These are phyloP conservation scores for Pammene aurita DNA, from an alignment of 2,888 invertebrate genomes.

Conservation along the genomic window DNA sequence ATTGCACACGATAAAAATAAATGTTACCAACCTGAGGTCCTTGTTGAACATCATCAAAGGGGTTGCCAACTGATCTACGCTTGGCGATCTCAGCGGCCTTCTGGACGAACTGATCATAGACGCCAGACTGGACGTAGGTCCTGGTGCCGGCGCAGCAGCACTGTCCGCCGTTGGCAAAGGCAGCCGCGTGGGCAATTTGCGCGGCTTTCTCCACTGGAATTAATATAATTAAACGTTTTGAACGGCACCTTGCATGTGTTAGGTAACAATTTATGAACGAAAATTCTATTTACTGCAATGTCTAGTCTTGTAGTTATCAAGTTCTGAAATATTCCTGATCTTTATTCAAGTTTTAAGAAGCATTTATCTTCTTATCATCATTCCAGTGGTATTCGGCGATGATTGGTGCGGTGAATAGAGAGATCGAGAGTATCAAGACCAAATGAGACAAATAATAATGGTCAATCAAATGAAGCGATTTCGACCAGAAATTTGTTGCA, in stretches of 20 bases:
- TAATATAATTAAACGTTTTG: background rate
- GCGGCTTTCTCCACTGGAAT: constrained; percentile 72
- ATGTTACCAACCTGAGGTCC: constrained; percentile 89
- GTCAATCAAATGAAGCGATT: no score
- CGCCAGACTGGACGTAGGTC: constrained; percentile 93
- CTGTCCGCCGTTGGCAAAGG: constrained; percentile 74
- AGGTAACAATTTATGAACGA: no score
- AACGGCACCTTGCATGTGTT: background rate
- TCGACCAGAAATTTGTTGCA: no score
- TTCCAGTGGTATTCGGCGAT: no score
- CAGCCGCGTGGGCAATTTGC: constrained; percentile 72
- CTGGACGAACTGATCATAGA: constrained; percentile 93
- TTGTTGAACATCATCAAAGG: constrained; percentile 88
- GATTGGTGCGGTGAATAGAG: no score
- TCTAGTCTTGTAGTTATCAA: no score
- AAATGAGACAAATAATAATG: no score
- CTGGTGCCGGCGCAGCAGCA: constrained; percentile 90
- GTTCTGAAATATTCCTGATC: no score
- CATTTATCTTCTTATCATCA: no score
- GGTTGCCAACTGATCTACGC: constrained; percentile 90
- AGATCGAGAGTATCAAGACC: no score
- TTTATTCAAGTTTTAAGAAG: no score
- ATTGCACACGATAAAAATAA: background rate
- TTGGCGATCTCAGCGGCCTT: constrained; percentile 88
- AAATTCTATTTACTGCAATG: no score